Conservation (phyloP, 2,888 invertebrate species). For the Hydrotaea diabolus region DNA sequence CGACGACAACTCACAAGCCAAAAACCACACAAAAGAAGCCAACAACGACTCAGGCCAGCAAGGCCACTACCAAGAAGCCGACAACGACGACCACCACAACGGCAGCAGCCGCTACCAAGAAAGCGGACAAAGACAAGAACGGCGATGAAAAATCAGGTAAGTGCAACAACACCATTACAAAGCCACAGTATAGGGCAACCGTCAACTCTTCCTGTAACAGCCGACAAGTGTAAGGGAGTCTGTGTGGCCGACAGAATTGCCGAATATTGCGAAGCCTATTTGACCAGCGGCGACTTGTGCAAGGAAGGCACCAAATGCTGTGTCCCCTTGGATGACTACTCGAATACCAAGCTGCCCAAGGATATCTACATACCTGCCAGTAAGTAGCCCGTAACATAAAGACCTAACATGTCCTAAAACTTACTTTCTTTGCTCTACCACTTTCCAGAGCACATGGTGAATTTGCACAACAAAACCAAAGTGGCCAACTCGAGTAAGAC, state of each 20-base stretch:
- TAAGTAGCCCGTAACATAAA: constrained; percentile 68
- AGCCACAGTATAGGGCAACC: too few species aligned
- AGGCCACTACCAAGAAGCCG: constrained; percentile 74
- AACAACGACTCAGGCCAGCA: constrained; percentile 71
- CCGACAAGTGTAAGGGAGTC: constrained; percentile 86
- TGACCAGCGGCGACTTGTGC: constrained; percentile 88
- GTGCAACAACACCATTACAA: constrained; percentile 28
- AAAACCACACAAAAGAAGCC: constrained; percentile 71
- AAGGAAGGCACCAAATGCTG: constrained; percentile 90
- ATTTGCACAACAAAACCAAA: constrained; percentile 72
- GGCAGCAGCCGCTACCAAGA: constrained; percentile 71
- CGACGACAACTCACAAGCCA: constrained; percentile 75
- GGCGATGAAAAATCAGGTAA: constrained; percentile 72
- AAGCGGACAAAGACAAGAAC: constrained; percentile 71
- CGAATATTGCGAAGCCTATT: constrained; percentile 92
- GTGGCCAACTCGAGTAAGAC: constrained; percentile 76
- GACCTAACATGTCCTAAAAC: not conserved
- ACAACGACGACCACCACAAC: constrained; percentile 69
- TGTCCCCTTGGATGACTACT: constrained; percentile 88
- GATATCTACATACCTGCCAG: constrained; percentile 88
- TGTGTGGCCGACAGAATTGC: constrained; percentile 91
- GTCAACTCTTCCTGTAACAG: constrained; percentile 41
- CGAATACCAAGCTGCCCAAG: constrained; percentile 85
- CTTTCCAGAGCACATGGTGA: constrained; percentile 76
- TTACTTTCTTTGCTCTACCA: not conserved